Percentiles rank a stretch among this genome's conserved stretches.
Conservation (phyloP, 2,113 vertebrate species). For the Anseranas semipalmata region DNA sequence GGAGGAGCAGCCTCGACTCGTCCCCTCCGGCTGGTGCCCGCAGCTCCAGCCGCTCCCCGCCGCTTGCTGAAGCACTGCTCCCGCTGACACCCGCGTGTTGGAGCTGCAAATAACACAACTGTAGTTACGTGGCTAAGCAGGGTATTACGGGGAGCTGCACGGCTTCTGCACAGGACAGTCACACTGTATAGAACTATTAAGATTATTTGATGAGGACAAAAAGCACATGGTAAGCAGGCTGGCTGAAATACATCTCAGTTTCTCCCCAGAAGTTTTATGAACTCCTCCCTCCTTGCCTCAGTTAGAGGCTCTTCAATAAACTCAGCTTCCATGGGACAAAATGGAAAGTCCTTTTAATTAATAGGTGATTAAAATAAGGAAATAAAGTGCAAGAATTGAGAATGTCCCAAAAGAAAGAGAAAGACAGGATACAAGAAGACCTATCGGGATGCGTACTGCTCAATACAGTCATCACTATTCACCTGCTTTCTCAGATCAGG, state of each 20-base stretch:
- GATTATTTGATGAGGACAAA: neutral
- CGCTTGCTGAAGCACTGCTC: rapidly evolving
- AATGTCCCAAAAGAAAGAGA: neutral
- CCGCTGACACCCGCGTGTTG: neutral
- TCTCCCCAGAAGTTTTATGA: neutral
- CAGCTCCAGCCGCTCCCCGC: neutral
- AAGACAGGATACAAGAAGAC: neutral
- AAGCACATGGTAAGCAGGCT: neutral
- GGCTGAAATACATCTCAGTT: neutral
- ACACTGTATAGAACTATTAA: neutral
- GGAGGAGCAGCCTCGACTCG: neutral
- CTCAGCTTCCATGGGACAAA: neutral
- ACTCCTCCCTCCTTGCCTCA: neutral
- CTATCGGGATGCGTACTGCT: neutral
- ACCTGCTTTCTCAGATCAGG: neutral
- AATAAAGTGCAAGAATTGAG: neutral
- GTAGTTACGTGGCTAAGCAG: neutral
- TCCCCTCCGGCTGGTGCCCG: neutral
- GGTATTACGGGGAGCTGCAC: neutral
- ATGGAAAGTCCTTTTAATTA: neutral
- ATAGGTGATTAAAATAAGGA: neutral
- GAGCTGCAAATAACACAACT: neutral
- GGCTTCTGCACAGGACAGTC: neutral
- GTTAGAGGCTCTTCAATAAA: neutral
- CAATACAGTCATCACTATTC: neutral